Evolutionary conservation across 2,797 vertebrate species (phyloP), one percentile per base, ranked within the genome.

Genomic region (Labeo calbasu): DNA sequence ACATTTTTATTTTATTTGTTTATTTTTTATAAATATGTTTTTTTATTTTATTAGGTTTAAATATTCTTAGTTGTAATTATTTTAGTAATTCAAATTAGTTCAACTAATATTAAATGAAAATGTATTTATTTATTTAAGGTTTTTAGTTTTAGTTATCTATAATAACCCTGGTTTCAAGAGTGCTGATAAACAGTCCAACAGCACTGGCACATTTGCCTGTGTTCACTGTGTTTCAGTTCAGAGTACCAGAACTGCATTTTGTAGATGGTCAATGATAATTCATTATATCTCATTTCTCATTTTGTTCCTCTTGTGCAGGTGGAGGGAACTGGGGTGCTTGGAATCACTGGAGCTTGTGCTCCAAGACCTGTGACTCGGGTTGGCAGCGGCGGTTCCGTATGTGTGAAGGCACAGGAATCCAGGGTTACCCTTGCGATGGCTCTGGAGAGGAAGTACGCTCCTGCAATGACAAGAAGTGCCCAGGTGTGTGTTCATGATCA

Each of bases 401-500:
- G 96, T 99, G 98, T 23, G 96, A 99, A 92, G 97, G 95, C 89
- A 94, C 94, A 0, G 97, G 96, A 0, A 21, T 93, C 1, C 96
- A 97, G 93, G 96, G 96, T 77, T 96, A 97, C 88, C 97, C 98
- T 17, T 99, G 98, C 0, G 96, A 99, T 61, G 98, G 98, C 87
- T 96, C 94, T 0, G 97, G 96, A 8, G 98, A 99, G 92, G 98
- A 99, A 91, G 96, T 98, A 88, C 98, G 97, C 88, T 93, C 97
- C 68, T 99, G 98, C 91, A 99, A 97, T 0, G 97, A 99, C 93
- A 99, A 98, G 94, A 99, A 97, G 89, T 99, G 98, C 91, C 98
- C 98, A 90, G 98, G 98, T 99, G 32, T 43, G 77, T 89, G 59
- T 75, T 68, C 43, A 50, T 70, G 28, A 36, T 48, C 43, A 48